Base-by-base conservation (phyloP, 2,888 invertebrate genomes). In the Epistrophe eligans region DNA sequence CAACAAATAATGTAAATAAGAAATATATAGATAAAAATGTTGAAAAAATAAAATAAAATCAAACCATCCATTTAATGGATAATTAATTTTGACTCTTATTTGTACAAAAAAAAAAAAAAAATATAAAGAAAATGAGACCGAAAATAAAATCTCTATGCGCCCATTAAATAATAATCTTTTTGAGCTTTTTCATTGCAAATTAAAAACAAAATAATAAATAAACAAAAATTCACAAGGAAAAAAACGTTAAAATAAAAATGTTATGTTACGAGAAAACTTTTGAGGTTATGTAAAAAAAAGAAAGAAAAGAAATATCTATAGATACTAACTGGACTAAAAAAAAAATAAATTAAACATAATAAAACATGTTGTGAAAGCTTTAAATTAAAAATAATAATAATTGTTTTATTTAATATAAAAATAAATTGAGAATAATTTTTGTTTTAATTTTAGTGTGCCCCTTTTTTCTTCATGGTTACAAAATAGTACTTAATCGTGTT, bases 301-400 rank as follows among this genome's bases (percentile, higher is more conserved):
- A 67, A 50, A 19, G 24, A 67, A 77, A 52, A 52, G 32, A 67
- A 43, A 72, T 62, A 79, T 40, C n/a, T 62, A 52, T 35, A 35
- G 35, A 35, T 62, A 64, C 60, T 43, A 71, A 70, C 71, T 67
- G 58, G 80, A 71, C n/a, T 58, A 58, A 58, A 60, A 72, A 45
- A 58, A 40, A 52, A 73, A 77, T 71, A 76, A 76, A 67, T 58
- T 70, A 70, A 76, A 60, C 77, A 77, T 73, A 81, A 85, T 80
- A 84, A 88, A 88, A 87, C 57, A 89, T 88, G 89, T 89, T 89
- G 89, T 89, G 89, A 89, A 84, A 89, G 89, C 89, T 89, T 89
- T 89, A 88, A 87, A 76, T 87, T 83, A 83, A 87, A 70, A 70
- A 87, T 87, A 83, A 83, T 77, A 72, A 70, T 76, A 55, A 71